phyloP scores from a whole-genome alignment of 2,888 invertebrate species.

The Agonum fuliginosum region DNA sequence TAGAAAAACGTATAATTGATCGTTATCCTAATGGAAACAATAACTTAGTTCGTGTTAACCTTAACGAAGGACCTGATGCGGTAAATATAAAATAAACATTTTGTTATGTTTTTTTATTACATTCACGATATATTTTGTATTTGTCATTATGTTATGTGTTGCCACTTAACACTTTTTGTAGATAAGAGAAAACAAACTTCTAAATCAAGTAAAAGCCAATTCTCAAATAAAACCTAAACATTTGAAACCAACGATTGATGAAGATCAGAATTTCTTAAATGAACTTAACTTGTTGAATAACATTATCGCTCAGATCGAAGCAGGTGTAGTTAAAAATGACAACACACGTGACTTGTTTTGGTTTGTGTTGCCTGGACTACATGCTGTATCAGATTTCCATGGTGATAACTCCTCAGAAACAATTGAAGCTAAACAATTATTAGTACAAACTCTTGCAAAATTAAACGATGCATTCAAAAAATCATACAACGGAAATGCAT shows the following conservation, averaged over 20 bases:
- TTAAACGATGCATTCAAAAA: constrained; percentile 76
- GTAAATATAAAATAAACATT: constrained; percentile 72
- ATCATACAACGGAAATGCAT: constrained; percentile 76
- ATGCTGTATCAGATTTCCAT: constrained; percentile 79
- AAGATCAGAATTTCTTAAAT: constrained; percentile 78
- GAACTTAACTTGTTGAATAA: constrained; percentile 77
- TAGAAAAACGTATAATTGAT: constrained; percentile 77
- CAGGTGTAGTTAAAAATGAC: constrained; percentile 74
- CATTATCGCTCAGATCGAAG: constrained; percentile 70
- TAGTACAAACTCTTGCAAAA: constrained; percentile 75
- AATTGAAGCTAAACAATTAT: constrained; percentile 79
- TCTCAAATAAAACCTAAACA: constrained; percentile 61
- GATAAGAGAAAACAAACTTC: constrained; percentile 71
- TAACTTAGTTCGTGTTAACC: constrained; percentile 78
- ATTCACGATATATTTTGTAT: too few relatives aligned
- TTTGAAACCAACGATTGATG: constrained; percentile 73
- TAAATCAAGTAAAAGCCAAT: constrained; percentile 51
- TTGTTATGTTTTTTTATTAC: constrained; percentile 12
- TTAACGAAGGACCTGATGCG: constrained; percentile 78
- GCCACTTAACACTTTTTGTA: constrained; percentile 66
- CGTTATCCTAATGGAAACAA: constrained; percentile 78
- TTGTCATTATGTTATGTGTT: too few relatives aligned
- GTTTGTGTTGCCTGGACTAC: constrained; percentile 79
- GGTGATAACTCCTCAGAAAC: constrained; percentile 80
- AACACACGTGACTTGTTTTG: constrained; percentile 80